Evolutionary conservation across 1,140 invertebrate species (phyloP).

Genomic region (Holcopasites calliopsidis): DNA sequence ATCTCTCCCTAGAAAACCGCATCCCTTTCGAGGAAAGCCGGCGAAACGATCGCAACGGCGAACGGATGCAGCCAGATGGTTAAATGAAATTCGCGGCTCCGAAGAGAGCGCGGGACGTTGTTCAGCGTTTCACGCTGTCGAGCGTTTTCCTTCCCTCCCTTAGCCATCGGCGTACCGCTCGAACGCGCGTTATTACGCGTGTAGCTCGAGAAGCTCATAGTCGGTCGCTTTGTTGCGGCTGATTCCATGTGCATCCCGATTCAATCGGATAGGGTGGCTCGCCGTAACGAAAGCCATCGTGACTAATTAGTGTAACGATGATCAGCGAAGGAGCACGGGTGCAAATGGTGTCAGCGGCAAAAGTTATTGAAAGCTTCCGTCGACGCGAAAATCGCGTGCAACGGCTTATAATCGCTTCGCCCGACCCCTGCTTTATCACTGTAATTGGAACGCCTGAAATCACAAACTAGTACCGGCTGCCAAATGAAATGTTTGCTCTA

Average conservation of each 20-base stretch:
- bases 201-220: background rate
- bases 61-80: background rate
- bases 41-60: constrained; percentile 8
- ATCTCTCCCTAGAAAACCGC: background rate
- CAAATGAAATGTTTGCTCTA: constrained; percentile 30
- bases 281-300: constrained; percentile 52
- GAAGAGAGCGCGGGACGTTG: background rate
- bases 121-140: no score
- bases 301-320: constrained; percentile 63
- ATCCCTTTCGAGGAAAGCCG: background rate
- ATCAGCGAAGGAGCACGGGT: constrained; percentile 19
- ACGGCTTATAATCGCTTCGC: constrained; percentile 37
- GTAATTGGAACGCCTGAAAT: constrained; percentile 21
- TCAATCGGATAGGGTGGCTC: constrained; percentile 29
- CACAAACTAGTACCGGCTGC: no score
- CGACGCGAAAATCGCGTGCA: constrained; percentile 19
- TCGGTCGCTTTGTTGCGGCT: background rate
- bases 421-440: background rate
- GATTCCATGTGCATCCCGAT: constrained; percentile 8
- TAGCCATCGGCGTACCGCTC: constrained; percentile 5
- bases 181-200: constrained; percentile 1
- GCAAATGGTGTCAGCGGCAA: background rate
- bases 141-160: background rate
- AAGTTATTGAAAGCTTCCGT: constrained; percentile 48
- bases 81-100: background rate